phyloP scores from a whole-genome alignment of 2,797 vertebrate genomes.

The Macroramphosus scolopax region DNA sequence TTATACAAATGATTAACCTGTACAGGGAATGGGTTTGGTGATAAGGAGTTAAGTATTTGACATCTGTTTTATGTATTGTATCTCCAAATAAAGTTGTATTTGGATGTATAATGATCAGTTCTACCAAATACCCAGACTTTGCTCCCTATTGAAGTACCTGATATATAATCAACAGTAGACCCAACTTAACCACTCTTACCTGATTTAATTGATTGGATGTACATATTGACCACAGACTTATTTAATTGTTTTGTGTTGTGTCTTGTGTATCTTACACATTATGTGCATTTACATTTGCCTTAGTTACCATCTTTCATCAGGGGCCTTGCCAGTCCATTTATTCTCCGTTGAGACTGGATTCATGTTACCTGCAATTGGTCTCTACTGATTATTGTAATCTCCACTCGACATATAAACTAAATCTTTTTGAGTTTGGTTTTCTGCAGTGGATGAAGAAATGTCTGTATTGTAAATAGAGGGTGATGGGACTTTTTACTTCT shows the following conservation, averaged over 20 bases:
- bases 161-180: conserved; percentile 22
- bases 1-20: conserved; percentile 33
- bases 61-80: conserved; percentile 33
- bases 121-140: conserved; percentile 39
- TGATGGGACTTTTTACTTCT: conserved; percentile 4
- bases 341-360: conserved; percentile 32
- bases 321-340: conserved; percentile 66
- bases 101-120: conserved; percentile 48
- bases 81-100: conserved; percentile 32
- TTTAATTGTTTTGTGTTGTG: conserved; percentile 17
- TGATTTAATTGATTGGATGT: conserved; percentile 20
- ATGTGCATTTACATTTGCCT: conserved; percentile 60
- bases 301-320: conserved; percentile 57
- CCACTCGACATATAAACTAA: too few relatives aligned
- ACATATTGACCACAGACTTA: conserved; percentile 21
- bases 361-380: too few relatives aligned
- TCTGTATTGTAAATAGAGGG: conserved; percentile 5
- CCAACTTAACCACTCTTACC: background rate
- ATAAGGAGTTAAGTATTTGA: conserved; percentile 21
- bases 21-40: conserved; percentile 19
- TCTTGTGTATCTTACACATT: conserved; percentile 32
- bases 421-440: too few relatives aligned
- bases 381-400: too few relatives aligned
- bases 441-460: background rate
- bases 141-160: conserved; percentile 3